phyloP scores from a whole-genome alignment of 2,888 invertebrate species.

The Crematogaster levior region DNA sequence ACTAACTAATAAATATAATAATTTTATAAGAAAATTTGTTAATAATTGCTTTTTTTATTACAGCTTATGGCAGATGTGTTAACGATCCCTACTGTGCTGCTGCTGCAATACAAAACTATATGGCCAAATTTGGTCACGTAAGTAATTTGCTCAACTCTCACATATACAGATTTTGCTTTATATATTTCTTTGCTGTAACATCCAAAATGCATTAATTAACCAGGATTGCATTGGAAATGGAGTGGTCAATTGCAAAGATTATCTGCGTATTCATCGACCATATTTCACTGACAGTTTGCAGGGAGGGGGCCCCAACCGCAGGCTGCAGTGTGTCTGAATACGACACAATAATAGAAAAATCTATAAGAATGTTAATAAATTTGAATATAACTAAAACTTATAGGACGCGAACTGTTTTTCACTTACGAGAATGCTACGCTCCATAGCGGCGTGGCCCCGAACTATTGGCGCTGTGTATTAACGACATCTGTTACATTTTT shows the following conservation, averaged over 20 bases:
- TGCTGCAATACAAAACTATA: constrained; percentile 92
- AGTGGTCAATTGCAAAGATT: constrained; percentile 93
- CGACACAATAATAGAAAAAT: too few relatives aligned
- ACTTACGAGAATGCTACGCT: too few relatives aligned
- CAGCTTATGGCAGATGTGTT: constrained; percentile 91
- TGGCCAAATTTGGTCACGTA: constrained; percentile 92
- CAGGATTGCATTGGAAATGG: constrained; percentile 94
- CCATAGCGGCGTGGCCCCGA: too few relatives aligned
- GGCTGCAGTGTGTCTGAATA: too few relatives aligned
- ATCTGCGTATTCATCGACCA: constrained; percentile 92
- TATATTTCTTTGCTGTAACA: not conserved
- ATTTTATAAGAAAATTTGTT: not conserved
- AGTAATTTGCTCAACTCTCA: constrained; percentile 55
- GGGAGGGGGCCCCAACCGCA: too few relatives aligned
- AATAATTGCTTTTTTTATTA: not conserved
- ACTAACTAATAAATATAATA: not conserved
- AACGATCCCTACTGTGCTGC: constrained; percentile 93
- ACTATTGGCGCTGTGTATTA: too few relatives aligned
- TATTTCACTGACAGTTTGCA: too few relatives aligned
- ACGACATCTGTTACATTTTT: constrained; percentile 99
- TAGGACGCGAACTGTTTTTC: too few relatives aligned
- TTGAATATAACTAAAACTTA: too few relatives aligned
- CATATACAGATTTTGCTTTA: not conserved
- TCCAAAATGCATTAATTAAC: not conserved
- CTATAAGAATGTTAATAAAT: too few relatives aligned